These are phyloP conservation scores for Hippoglossus hippoglossus DNA, from an alignment of 2,797 vertebrate genomes.

Conservation along the genomic window DNA sequence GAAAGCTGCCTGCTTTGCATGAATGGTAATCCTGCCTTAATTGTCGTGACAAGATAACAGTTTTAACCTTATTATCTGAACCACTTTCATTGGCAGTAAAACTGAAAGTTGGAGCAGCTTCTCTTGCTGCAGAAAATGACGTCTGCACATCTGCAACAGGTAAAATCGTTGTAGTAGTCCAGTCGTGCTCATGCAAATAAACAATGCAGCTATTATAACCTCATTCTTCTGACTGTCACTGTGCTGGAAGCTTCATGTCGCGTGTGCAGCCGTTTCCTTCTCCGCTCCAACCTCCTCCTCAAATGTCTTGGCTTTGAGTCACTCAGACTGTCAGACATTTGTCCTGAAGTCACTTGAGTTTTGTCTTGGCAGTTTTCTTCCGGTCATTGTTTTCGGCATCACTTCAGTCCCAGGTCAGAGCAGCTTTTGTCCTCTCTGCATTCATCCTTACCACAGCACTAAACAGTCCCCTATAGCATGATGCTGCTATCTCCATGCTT, in stretches of 20 bases:
- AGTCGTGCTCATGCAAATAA: too few relatives aligned
- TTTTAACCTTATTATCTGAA: neutral
- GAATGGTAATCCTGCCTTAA: neutral
- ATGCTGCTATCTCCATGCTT: too few relatives aligned
- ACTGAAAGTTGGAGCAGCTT: neutral
- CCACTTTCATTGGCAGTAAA: neutral
- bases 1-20: conserved; percentile 4
- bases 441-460: too few relatives aligned
- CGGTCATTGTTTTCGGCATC: too few relatives aligned
- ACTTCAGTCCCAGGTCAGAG: too few relatives aligned
- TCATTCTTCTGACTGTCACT: neutral
- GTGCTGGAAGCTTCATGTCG: neutral
- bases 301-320: too few relatives aligned
- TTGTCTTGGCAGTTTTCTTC: too few relatives aligned
- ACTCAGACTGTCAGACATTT: neutral
- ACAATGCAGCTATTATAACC: too few relatives aligned
- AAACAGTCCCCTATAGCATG: too few relatives aligned
- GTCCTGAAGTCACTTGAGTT: neutral
- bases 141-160: neutral
- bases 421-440: too few relatives aligned
- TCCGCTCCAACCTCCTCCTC: neutral
- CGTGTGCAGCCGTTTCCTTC: neutral
- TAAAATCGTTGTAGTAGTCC: too few relatives aligned
- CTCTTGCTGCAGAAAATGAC: neutral
- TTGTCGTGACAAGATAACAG: neutral